phyloP scores from a whole-genome alignment of 2,888 invertebrate species.

The Acanthosepion lycidas region DNA sequence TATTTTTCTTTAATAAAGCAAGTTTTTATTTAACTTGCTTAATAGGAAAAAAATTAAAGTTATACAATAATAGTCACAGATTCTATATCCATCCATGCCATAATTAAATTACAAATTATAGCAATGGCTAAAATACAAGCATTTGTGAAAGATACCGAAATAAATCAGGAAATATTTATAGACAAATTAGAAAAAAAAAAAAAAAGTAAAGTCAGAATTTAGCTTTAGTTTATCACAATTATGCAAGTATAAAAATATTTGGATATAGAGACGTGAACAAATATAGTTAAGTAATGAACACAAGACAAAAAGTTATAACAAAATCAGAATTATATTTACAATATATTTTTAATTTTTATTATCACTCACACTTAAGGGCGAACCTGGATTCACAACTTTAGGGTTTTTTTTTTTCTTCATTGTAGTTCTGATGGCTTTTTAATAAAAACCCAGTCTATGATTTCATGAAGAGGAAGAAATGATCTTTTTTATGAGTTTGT shows the following conservation, averaged over 20 bases:
- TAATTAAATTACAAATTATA: not conserved
- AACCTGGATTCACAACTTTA: conserved; percentile 16
- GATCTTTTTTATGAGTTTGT: not conserved
- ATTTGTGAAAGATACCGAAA: not conserved
- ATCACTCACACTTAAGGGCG: conserved; percentile 14
- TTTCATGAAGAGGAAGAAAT: conserved; percentile 12
- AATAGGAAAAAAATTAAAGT: not conserved
- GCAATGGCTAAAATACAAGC: not conserved
- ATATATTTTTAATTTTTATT: conserved; percentile 1
- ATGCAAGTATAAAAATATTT: not conserved
- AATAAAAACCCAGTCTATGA: conserved; percentile 24
- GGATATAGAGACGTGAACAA: conserved; percentile 12
- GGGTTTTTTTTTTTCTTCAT: not conserved
- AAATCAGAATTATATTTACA: conserved; percentile 8
- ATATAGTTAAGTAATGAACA: not conserved
- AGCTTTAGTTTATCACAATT: not conserved
- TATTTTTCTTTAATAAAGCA: no score
- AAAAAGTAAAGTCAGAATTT: not conserved
- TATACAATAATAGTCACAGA: not conserved
- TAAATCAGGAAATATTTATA: not conserved
- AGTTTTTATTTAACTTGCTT: not conserved
- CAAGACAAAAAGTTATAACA: conserved; percentile 20
- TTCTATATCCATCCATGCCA: not conserved
- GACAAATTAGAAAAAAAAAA: not conserved
- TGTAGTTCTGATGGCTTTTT: not conserved